Conservation (phyloP, 2,797 vertebrate species). For the Loris lydekkerianus region DNA sequence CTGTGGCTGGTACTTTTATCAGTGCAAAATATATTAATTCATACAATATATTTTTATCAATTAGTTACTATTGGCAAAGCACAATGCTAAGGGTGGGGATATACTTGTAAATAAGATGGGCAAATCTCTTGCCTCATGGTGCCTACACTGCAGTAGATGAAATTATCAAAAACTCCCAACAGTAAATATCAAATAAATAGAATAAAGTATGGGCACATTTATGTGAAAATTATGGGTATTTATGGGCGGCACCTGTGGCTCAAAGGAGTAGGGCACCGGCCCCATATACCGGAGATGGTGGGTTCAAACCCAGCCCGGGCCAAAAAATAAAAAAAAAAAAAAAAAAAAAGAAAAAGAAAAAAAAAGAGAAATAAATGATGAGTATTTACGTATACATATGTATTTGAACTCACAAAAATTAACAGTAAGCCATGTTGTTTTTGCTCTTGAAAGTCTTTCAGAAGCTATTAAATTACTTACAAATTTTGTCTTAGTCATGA, state of each 20-base stretch:
- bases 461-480: constrained; percentile 44
- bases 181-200: background rate
- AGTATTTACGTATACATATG: background rate
- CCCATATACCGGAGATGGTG: too few species aligned
- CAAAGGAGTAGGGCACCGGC: too few species aligned
- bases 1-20: background rate
- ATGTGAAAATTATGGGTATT: background rate
- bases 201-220: background rate
- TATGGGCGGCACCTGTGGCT: background rate
- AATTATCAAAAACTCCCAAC: background rate
- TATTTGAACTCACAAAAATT: background rate
- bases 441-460: background rate
- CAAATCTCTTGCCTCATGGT: background rate
- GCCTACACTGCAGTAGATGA: background rate
- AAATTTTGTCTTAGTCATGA: background rate
- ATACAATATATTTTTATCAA: background rate
- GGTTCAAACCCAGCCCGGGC: too few species aligned
- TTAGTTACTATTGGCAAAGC: background rate
- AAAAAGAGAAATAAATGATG: too few species aligned
- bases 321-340: too few species aligned
- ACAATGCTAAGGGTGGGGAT: background rate
- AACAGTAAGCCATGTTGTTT: background rate
- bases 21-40: background rate
- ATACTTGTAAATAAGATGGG: background rate
- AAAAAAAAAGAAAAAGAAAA: too few species aligned